Evolutionary conservation across 30 jellyfish, hydroid and myxozoan species (phyloP).

Genomic region (Chrysaora quinquecirrha): DNA sequence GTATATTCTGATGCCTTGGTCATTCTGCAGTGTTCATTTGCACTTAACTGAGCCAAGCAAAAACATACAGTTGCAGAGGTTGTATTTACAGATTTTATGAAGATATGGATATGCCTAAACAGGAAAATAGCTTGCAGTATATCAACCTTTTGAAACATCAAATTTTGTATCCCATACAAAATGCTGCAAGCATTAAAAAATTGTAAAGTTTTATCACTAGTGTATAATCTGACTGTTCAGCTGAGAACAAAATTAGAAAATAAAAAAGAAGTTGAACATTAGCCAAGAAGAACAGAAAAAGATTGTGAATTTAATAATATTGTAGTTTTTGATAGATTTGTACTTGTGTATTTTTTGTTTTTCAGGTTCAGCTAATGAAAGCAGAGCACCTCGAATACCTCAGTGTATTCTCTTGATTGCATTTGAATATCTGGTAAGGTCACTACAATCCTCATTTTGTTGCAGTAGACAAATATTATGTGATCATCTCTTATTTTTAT

Average conservation of each 20-base stretch:
- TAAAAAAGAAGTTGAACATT: not conserved
- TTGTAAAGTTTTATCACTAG: not conserved
- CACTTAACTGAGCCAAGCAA: too few species aligned
- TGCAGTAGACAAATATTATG: slow-evolving; percentile 31
- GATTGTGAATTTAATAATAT: too few species aligned
- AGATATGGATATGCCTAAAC: not conserved
- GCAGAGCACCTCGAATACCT: not conserved
- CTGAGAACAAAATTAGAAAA: not conserved
- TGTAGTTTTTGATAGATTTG: not conserved
- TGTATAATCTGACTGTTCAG: too few species aligned
- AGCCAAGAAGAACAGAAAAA: too few species aligned
- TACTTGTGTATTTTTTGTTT: not conserved
- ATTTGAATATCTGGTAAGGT: slow-evolving; percentile 56
- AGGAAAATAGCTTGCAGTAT: too few species aligned
- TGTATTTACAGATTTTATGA: slow-evolving; percentile 19
- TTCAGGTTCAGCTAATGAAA: slow-evolving; percentile 2
- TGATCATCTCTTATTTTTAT: not conserved
- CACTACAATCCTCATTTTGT: slow-evolving; percentile 10
- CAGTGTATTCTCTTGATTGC: slow-evolving; percentile 33
- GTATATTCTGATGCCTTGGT: too few species aligned
- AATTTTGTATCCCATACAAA: too few species aligned
- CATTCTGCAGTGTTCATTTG: too few species aligned
- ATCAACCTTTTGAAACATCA: too few species aligned
- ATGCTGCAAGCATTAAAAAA: not conserved
- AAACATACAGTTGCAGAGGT: too few species aligned